Base-by-base conservation (phyloP, 2,888 invertebrate species). In the Zygogramma bicolorata region DNA sequence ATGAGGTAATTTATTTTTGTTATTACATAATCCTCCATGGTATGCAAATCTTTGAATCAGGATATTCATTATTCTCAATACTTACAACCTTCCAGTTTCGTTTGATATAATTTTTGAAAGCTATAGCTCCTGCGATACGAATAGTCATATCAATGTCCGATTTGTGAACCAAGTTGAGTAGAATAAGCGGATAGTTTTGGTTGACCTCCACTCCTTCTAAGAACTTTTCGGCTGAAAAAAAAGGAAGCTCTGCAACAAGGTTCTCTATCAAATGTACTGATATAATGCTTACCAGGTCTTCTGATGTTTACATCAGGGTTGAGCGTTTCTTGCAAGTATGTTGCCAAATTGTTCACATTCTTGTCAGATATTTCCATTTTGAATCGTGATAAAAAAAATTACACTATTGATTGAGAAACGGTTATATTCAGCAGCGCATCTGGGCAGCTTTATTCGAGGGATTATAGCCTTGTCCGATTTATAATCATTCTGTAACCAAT, bases 41-140 rank as follows among this genome's bases (percentile, higher is more conserved):
- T n/a, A n/a, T n/a, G n/a, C n/a, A n/a, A n/a, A n/a, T n/a, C n/a
- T n/a, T n/a, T n/a, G n/a, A n/a, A n/a, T n/a, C n/a, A n/a, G n/a
- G n/a, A n/a, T n/a, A n/a, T n/a, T n/a, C n/a, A 13, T 20, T 34
- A 15, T 20, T 6, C 4, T 25, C 40, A 46, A 76, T 77, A 89
- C 92, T 89, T 88, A 95, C 95, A 83, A 93, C 90, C 82, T 92
- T 91, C 99, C 99, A 99, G 87, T 99, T 97, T 66, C 97, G 90
- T 87, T 98, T 98, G 22, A 98, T 92, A 85, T 94, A 98, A 86
- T 99, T 99, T 86, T 99, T 99, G 84, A 99, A 97, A 0, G 95
- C 95, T 73, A 99, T 94, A 8, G 98, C 95, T 22, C 97, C 96
- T 5, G 97, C 95, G 42, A 97, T 91, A 76, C 97, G 89, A 70